Conservation (phyloP, 2,113 vertebrate species). For the Podarcis muralis region DNA sequence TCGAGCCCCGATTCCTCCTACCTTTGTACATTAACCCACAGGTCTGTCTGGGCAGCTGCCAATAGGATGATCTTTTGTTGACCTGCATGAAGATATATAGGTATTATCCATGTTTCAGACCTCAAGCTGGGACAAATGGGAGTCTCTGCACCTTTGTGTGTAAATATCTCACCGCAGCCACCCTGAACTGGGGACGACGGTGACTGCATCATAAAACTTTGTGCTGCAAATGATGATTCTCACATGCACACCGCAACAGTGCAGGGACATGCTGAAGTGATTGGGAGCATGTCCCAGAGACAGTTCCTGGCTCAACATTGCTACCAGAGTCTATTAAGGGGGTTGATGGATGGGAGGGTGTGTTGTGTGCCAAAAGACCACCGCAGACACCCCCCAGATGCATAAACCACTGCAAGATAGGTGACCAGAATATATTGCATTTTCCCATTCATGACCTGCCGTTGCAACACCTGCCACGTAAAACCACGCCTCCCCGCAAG, state of each 20-base stretch:
- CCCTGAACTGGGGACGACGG: background rate
- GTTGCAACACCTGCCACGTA: background rate
- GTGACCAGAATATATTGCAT: background rate
- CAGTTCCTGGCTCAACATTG: background rate
- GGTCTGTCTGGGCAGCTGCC: background rate
- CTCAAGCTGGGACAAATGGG: background rate
- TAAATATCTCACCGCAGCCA: background rate
- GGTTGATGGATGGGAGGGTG: background rate
- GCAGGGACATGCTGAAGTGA: background rate
- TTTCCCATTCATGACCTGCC: background rate
- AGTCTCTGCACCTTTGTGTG: background rate
- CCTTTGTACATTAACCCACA: background rate
- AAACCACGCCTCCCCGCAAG: background rate
- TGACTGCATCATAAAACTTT: background rate
- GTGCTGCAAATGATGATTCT: background rate
- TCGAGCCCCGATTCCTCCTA: background rate
- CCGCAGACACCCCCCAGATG: background rate
- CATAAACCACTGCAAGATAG: background rate
- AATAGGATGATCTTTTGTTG: background rate
- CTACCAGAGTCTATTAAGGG: background rate
- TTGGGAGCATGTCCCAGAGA: background rate
- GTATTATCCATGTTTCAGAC: background rate
- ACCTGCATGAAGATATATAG: conserved; percentile 25
- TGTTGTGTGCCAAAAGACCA: background rate
- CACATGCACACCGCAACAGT: no score